A percentile compares a stretch with the other conserved stretches of the same genome.
phyloP scores from a whole-genome alignment of 1,140 invertebrate species.

The Hylaeus volcanicus region DNA sequence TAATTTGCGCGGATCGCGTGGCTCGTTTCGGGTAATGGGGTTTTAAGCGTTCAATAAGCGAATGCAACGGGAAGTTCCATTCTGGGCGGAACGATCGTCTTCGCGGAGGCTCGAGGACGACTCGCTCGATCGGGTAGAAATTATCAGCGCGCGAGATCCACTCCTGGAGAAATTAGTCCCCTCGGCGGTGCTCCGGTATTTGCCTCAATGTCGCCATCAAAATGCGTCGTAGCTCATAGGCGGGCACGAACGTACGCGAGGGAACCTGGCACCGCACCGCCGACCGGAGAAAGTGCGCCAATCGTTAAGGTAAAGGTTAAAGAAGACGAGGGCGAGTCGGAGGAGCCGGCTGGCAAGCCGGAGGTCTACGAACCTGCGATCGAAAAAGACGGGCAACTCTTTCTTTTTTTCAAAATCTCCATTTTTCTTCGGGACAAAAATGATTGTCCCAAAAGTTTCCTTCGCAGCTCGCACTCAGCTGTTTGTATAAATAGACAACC shows the following conservation, averaged over 20 bases:
- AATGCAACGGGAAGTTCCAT: too few species aligned
- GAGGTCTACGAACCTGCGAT: neutral
- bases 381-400: neutral
- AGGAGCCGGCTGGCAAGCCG: neutral
- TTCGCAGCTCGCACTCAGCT: too few species aligned
- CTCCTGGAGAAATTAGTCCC: conserved; percentile 52
- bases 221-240: conserved; percentile 58
- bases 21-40: too few species aligned
- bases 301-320: conserved; percentile 78
- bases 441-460: too few species aligned
- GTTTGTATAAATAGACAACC: too few species aligned
- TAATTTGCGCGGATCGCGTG: too few species aligned
- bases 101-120: neutral
- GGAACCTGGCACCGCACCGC: conserved; percentile 62
- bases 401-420: neutral
- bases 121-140: neutral
- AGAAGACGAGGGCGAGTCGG: conserved; percentile 64
- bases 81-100: neutral
- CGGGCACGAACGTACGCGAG: conserved; percentile 36
- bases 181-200: conserved; percentile 56
- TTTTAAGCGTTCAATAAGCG: too few species aligned
- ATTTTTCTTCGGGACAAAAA: too few species aligned
- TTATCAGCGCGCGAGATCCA: conserved; percentile 34
- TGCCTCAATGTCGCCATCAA: conserved; percentile 56
- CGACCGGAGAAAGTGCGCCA: conserved; percentile 78